A percentile compares a stretch with the other conserved stretches of the same genome.
phyloP scores from a whole-genome alignment of 1,140 invertebrate species.

The Penaeus japonicus region DNA sequence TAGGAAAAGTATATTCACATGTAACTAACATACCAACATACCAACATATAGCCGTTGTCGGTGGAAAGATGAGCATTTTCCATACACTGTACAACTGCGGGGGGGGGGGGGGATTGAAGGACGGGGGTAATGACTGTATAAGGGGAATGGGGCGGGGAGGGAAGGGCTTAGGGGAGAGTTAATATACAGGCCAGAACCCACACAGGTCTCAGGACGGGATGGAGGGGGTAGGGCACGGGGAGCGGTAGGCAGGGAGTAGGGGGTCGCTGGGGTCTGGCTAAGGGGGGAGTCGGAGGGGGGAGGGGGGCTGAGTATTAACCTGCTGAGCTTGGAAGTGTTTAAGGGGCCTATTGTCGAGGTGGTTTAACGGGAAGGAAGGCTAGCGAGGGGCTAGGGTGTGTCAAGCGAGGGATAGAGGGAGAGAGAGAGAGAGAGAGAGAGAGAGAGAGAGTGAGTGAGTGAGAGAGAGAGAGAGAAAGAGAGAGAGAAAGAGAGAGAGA shows the following conservation, averaged over 20 bases:
- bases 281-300: neutral
- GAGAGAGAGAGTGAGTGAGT: neutral
- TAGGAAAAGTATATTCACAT: conserved; percentile 35
- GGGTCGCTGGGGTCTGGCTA: neutral
- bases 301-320: conserved; percentile 4
- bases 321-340: conserved; percentile 9
- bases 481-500: neutral
- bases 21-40: neutral
- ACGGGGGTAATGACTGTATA: neutral
- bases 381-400: neutral
- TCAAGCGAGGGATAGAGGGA: neutral
- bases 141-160: no score
- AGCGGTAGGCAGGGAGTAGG: neutral
- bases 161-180: neutral
- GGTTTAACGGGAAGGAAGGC: neutral
- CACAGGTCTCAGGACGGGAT: neutral
- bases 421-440: neutral
- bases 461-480: neutral
- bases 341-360: neutral
- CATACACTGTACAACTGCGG: conserved; percentile 29
- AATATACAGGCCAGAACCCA: no score
- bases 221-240: neutral
- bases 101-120: neutral
- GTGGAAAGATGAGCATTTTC: conserved; percentile 49
- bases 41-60: conserved; percentile 29